Base-by-base conservation (phyloP, 2,888 invertebrate genomes). In the Drosophila monieri region DNA sequence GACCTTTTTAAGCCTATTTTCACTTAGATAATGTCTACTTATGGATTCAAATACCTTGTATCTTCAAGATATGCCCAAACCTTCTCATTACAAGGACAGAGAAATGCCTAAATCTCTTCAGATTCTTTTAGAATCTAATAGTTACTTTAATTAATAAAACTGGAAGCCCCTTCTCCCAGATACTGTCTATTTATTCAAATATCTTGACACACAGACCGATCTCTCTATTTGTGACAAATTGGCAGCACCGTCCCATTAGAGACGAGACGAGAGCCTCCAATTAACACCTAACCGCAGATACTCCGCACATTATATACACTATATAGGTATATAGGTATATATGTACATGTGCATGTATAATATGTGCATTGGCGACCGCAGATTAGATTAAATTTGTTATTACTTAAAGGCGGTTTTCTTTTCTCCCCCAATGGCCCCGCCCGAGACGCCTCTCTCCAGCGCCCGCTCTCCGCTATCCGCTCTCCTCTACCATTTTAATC, bases 361-460 rank as follows among this genome's bases (percentile, higher is more conserved):
- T 62, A 44, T 57, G 43, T 67, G 51, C 56, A 70, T 72, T 62
- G 66, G 87, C 81, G 76, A 77, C 76, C 71, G 67, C 84, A 87
- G 81, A 87, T 81, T 85, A 81, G 81, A 81, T 81, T 81, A 85
- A 80, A 78, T 78, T 75, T 76, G 73, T 81, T 80, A 72, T 80
- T 85, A 80, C 87, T 81, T 51, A 87, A 87, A 74, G 70, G 55
- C 37, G 37, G 47, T 69, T 48, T 59, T 44, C 47, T 54, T 21
- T 4, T 3, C 21, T 21, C 4, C 46, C 46, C 46, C 52, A 49
- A 30, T 21, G 49, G 52, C 51, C 43, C 37, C 25, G 44, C 59
- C 61, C 64, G 62, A 39, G 15, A 39, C 70, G 54, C 48, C 48
- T 60, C 48, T 60, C 21, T 23, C 21, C 21, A 4, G 5, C 21